Conservation (phyloP, 2,797 vertebrate genomes). For the Malurus leucopterus region DNA sequence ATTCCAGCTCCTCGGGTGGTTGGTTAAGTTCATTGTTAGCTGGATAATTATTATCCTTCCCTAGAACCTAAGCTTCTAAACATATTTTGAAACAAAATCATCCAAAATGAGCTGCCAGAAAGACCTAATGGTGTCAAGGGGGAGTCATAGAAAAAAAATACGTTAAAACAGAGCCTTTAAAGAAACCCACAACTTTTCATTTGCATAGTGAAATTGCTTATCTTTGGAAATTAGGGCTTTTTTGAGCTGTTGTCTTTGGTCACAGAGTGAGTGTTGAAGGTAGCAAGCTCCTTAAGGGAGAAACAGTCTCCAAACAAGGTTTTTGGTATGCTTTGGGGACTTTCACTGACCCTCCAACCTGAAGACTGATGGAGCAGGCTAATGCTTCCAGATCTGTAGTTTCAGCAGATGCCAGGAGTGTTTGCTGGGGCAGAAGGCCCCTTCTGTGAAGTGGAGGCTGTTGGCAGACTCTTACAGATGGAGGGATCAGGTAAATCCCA, state of each 20-base stretch:
- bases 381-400: not conserved
- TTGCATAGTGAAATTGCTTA: not conserved
- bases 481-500: not conserved
- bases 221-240: not conserved
- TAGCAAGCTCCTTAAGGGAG: not conserved
- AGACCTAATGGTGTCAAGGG: not conserved
- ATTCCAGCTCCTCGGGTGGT: slow-evolving; percentile 6
- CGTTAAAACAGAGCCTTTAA: not conserved
- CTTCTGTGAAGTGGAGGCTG: not conserved
- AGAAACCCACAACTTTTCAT: not conserved
- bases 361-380: not conserved
- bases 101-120: slow-evolving; percentile 19
- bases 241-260: not conserved
- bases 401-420: not conserved
- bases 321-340: not conserved
- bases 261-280: not conserved
- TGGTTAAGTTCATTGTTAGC: slow-evolving; percentile 49
- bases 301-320: not conserved
- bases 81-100: slow-evolving; percentile 34
- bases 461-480: not conserved
- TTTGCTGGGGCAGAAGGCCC: not conserved
- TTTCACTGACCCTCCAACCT: not conserved
- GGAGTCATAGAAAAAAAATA: not conserved
- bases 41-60: slow-evolving; percentile 26
- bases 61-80: slow-evolving; percentile 47